phyloP scores from a whole-genome alignment of 2,113 vertebrate genomes.

The Ardeotis arabs region DNA sequence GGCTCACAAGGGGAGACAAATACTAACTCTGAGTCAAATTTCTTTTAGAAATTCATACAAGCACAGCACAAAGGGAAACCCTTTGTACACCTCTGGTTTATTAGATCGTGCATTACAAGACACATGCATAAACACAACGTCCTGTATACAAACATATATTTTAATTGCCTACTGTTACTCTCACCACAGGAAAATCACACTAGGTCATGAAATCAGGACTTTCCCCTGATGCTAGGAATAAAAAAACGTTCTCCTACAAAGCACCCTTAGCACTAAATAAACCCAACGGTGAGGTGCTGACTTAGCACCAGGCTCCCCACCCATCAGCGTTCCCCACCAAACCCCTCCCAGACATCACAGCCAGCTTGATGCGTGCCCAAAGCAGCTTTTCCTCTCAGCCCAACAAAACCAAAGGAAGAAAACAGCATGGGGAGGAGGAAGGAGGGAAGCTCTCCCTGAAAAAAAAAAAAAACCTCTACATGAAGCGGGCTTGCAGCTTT shows the following conservation, averaged over 20 bases:
- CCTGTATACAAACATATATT: background rate
- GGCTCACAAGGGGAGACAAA: background rate
- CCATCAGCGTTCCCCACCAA: slow-evolving; percentile 1
- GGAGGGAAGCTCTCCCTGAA: background rate
- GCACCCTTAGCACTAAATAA: background rate
- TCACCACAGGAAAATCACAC: background rate
- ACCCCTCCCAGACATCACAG: background rate
- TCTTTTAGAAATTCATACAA: background rate
- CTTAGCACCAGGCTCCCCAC: background rate
- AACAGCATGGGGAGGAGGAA: background rate
- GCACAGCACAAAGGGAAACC: background rate
- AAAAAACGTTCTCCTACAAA: background rate
- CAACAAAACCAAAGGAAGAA: slow-evolving; percentile 54
- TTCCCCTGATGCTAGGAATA: background rate
- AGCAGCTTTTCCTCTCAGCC: slow-evolving; percentile 14
- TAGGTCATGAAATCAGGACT: background rate
- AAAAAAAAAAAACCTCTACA: background rate
- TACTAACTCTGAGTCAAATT: background rate
- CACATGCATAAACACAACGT: fast-evolving
- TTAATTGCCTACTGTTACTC: background rate
- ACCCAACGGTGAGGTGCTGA: background rate
- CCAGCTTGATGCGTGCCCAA: background rate
- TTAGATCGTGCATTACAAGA: background rate
- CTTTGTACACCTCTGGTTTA: background rate
- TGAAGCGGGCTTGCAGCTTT: slow-evolving; percentile 70